phyloP scores from a whole-genome alignment of 2,888 invertebrate genomes.

The Euclidia mi region DNA sequence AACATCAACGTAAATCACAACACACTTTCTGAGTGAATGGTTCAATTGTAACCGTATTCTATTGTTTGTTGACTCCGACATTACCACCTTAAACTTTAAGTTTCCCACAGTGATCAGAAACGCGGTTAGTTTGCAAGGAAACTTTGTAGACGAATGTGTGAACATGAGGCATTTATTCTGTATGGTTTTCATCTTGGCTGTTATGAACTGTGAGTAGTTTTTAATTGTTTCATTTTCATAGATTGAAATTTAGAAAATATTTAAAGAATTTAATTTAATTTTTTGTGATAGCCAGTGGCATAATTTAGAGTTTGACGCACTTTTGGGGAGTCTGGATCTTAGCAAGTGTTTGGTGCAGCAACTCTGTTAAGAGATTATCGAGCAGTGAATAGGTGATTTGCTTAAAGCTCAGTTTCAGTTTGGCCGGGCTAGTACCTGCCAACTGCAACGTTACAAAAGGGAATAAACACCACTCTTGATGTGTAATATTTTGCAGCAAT shows the following conservation, averaged over 20 bases:
- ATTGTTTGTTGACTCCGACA: conserved; percentile 29
- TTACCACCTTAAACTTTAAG: neutral
- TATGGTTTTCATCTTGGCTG: conserved; percentile 2
- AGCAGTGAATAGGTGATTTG: too few relatives aligned
- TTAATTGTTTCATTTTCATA: neutral
- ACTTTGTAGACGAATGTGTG: neutral
- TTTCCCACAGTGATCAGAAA: neutral
- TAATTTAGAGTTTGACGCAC: too few relatives aligned
- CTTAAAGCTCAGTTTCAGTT: too few relatives aligned
- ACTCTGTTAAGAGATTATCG: too few relatives aligned
- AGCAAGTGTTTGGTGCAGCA: too few relatives aligned
- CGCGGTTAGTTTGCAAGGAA: neutral
- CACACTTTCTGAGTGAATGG: conserved; percentile 21
- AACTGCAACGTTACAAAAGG: too few relatives aligned
- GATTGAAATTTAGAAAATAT: too few relatives aligned
- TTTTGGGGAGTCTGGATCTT: too few relatives aligned
- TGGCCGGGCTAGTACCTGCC: too few relatives aligned
- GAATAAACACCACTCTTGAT: too few relatives aligned
- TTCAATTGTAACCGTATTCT: conserved; percentile 25
- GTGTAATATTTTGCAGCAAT: too few relatives aligned
- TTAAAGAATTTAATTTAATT: neutral
- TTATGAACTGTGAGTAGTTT: conserved; percentile 11
- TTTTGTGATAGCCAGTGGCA: too few relatives aligned
- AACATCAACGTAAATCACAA: conserved; percentile 10
- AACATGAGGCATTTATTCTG: neutral